Evolutionary conservation across 1,140 invertebrate genomes (phyloP), one percentile per base, ranked within the genome.

Genomic region (Heliconius himera): DNA sequence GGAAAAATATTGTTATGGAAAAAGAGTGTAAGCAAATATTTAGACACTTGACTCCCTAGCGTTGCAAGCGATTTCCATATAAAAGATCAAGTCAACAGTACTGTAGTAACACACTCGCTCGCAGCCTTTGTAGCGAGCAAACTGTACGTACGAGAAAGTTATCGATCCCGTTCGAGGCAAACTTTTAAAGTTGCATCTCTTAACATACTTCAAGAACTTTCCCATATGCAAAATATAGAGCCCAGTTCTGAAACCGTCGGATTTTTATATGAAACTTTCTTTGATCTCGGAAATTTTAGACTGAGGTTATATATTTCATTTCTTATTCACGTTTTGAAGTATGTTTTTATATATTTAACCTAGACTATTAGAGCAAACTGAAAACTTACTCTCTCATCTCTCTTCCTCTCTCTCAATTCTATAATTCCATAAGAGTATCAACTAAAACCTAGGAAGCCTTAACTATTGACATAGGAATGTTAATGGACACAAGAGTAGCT

Each of bases 111-210:
- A 79, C 78, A 76, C 76, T 80, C 49, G 70, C 77, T 56, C 46
- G 49, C 49, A 66, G 76, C 70, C 82, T 81, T 78, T 76, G 78
- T 81, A 81, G 60, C n/a, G 74, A 83, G 77, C 78, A 84, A 80
- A 77, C 78, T 79, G 75, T 75, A 76, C 66, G 72, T 66, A 71
- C 77, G 76, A 83, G 72, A 83, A 84, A 85, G 74, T 81, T 86
- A 88, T 85, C 82, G 85, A 85, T 84, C 81, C 79, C 73, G 74
- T 73, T 71, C 73, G 76, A 78, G 70, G 78, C 75, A 77, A 85
- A 86, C 82, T 86, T 85, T 86, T 56, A 78, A 83, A 84, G 79
- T 83, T 83, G 78, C 76, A 81, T 81, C 81, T 85, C 81, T 88
- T 86, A 82, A 85, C 83, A 86, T 85, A 84, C 86, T 87, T 86